Evolutionary conservation across 53 echinoderm and acorn worm species (phyloP).

Genomic region (Stichopus horrens): DNA sequence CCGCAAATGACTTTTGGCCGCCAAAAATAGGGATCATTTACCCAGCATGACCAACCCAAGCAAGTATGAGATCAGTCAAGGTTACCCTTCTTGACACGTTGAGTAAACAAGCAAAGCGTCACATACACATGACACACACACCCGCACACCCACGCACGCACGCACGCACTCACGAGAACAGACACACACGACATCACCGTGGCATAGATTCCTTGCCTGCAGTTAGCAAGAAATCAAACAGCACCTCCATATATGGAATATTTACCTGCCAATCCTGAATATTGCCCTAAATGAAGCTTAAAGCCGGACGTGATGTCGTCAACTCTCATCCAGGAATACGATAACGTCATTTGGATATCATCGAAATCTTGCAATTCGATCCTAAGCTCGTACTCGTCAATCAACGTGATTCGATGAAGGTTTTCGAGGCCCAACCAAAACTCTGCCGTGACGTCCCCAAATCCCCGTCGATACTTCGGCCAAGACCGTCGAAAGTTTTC

Average conservation of each 20-base stretch:
- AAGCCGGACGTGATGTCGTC: slow-evolving; percentile 57
- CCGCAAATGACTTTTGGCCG: no score
- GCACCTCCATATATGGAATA: no score
- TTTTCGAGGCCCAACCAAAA: slow-evolving; percentile 87
- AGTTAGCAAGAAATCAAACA: no score
- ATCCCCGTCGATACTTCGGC: slow-evolving; percentile 74
- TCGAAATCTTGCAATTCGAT: slow-evolving; percentile 74
- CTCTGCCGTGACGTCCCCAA: slow-evolving; percentile 63
- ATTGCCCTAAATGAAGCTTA: slow-evolving; percentile 59
- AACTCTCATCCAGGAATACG: slow-evolving; percentile 61
- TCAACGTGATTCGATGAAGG: slow-evolving; percentile 62
- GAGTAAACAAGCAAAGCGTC: no score
- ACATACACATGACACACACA: no score
- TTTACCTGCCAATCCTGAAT: slow-evolving; percentile 68
- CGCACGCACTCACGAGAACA: no score
- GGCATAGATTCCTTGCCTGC: no score
- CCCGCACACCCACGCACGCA: no score
- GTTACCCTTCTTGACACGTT: no score
- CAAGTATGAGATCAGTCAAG: no score
- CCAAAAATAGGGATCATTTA: no score
- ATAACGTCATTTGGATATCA: slow-evolving; percentile 49
- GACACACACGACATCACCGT: background rate
- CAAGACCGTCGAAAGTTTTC: slow-evolving; percentile 70
- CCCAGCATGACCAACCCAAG: no score
- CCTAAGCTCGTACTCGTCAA: slow-evolving; percentile 64